Base-by-base conservation (phyloP, 2,113 vertebrate species). In the Pomatorhinus ruficollis region DNA sequence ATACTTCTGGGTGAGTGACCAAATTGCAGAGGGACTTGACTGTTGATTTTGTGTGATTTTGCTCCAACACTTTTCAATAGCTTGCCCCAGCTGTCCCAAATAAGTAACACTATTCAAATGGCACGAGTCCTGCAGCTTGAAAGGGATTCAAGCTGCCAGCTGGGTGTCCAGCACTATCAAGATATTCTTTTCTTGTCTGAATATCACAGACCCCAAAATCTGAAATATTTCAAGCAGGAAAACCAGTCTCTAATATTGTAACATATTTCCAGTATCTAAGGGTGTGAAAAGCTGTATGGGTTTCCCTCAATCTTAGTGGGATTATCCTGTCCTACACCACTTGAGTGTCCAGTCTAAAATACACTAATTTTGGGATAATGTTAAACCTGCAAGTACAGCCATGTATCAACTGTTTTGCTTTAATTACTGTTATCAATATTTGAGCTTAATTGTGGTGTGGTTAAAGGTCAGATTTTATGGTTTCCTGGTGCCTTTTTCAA, bases 341-440 rank as follows among this genome's bases (percentile, higher is more conserved):
- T 53, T 28, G 44, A 89, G 10, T 23, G 56, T 59, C 25, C 33
- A 37, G 33, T n/a, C 25, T 57, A 81, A 69, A 95, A 83, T 66
- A 31, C 17, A 37, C 71, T 91, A 39, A 83, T 79, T 95, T 91
- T 86, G 61, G 89, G 89, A 84, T 12, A 23, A 31, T 49, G 59
- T 96, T 97, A 92, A 95, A 76, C 64, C 83, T 92, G 90, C 61
- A 96, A 93, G 75, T 83, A 82, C 66, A 83, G 91, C 53, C 57
- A 24, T 61, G 50, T 91, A 91, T 93, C 82, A 63, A 81, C 91
- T 92, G 89, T 83, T 97, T 97, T 84, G 47, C 59, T 35, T 40
- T 84, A 89, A 65, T 87, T 94, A 79, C 93, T 90, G 64, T 94
- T 96, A 97, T 97, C 97, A 94, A 96, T 97, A 95, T 44, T 85